Base-by-base conservation (phyloP, 2,888 invertebrate genomes). In the Cryptus armator region DNA sequence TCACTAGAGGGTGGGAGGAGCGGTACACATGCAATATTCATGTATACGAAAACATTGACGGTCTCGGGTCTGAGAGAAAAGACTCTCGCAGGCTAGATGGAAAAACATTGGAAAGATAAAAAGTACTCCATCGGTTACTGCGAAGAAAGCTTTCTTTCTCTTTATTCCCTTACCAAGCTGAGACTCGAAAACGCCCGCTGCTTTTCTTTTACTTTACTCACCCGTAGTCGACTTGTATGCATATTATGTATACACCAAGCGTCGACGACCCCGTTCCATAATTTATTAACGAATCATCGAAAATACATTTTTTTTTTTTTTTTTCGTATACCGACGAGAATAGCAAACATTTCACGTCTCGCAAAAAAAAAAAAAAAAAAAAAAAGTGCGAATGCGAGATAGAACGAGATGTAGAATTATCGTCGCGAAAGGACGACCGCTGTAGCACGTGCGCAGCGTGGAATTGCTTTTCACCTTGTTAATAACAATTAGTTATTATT, bases 1-100 rank as follows among this genome's bases (percentile, higher is more conserved):
- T 14, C 12, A 7, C 43, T n/a, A 5, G 16, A 14, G 66, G 66
- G 7, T 37, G 37, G 37, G 37, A 37, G 7, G 37, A 37, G 68
- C 24, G 14, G 37, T 56, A 53, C 16, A 37, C 32, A 56, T 81
- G 71, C 67, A 81, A 79, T 77, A 81, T 81, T 84, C 77, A 75
- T 84, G 48, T 64, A 74, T 53, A 72, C 59, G 56, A 64, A 81
- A 81, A 80, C 46, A 44, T n/a, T 43, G 56, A 80, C 32, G 56
- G 51, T 48, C 76, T 59, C 12, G 76, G 76, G 56, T 70, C 70
- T 37, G 32, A 71, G 75, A 80, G 74, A 74, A 77, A 66, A 77
- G 77, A 37, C 80, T 70, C 64, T 77, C 44, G 48, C 24, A 32
- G 16, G 9, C 67, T 43, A n/a, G 46, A 71, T 66, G 37, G 75